phyloP scores from a whole-genome alignment of 2,797 vertebrate genomes.

The Erithacus rubecula region DNA sequence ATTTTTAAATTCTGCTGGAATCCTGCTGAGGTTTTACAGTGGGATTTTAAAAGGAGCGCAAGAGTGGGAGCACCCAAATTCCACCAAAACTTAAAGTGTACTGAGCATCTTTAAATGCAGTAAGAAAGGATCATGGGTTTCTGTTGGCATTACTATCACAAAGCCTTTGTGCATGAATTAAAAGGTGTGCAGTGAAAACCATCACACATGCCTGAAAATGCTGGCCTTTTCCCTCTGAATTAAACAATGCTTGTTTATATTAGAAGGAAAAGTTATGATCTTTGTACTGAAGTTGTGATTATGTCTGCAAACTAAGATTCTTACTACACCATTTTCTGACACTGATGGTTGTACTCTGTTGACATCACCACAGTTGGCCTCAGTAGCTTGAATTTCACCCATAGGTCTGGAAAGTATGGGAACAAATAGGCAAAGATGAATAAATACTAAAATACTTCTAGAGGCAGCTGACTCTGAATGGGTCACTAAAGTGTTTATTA shows the following conservation, averaged over 20 bases:
- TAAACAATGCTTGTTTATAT: background rate
- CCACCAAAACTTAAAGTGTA: background rate
- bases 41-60: background rate
- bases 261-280: background rate
- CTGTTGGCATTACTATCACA: background rate
- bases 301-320: background rate
- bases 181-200: background rate
- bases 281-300: background rate
- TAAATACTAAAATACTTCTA: background rate
- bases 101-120: background rate
- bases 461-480: background rate
- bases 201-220: background rate
- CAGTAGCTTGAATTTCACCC: background rate
- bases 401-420: background rate
- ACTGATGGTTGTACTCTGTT: background rate
- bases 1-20: background rate
- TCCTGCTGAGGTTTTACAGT: background rate
- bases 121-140: background rate
- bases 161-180: background rate
- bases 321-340: background rate
- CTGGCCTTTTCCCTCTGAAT: background rate
- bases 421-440: background rate
- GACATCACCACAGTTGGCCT: background rate
- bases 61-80: background rate
- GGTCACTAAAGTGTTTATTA: background rate